Evolutionary conservation across 2,888 invertebrate genomes (phyloP).

Genomic region (Trichopria drosophilae): DNA sequence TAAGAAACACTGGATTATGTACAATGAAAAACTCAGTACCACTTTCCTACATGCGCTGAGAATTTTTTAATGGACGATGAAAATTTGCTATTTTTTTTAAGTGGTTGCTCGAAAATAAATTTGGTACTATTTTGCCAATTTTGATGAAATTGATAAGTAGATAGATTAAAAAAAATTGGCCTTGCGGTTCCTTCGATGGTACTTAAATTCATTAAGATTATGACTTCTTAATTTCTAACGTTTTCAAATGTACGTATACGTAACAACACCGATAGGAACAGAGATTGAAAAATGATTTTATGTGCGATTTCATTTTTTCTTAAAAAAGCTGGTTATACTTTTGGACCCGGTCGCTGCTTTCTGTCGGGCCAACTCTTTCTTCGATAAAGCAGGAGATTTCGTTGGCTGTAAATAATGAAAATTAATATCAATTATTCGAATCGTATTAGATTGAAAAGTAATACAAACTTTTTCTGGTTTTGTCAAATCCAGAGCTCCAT

Average conservation of each 20-base stretch:
- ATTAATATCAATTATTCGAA: constrained; percentile 3
- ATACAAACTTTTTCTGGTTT: constrained; percentile 51
- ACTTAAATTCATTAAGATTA: no score
- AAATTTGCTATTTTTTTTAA: no score
- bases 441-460: not conserved
- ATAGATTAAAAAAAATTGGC: no score
- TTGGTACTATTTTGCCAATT: no score
- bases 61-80: no score
- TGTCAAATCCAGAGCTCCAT: constrained; percentile 51
- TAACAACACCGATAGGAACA: constrained; percentile 43
- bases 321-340: constrained; percentile 79
- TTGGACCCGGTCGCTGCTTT: constrained; percentile 81
- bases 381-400: constrained; percentile 63
- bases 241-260: constrained; percentile 33
- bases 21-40: no score
- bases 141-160: no score
- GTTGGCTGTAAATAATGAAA: constrained; percentile 47
- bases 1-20: no score
- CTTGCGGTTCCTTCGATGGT: no score
- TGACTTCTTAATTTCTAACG: constrained; percentile 29
- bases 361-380: constrained; percentile 75
- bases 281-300: constrained; percentile 26
- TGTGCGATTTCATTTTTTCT: constrained; percentile 62
- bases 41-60: no score
- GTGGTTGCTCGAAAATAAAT: no score